phyloP scores from a whole-genome alignment of 2,888 invertebrate species.

The Ditula angustiorana region DNA sequence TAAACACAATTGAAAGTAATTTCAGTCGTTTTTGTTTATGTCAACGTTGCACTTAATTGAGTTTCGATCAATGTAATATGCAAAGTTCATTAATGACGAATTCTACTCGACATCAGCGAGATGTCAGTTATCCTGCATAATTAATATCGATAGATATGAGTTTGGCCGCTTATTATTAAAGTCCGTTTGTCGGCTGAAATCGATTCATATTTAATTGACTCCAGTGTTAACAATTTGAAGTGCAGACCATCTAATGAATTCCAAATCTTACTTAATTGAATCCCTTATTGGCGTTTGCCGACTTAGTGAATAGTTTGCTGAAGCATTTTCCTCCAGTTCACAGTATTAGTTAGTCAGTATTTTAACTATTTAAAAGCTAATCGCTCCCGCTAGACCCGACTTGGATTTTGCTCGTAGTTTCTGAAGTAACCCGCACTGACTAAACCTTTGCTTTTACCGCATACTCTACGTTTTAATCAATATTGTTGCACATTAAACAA shows the following conservation, averaged over 20 bases:
- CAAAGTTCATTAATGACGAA: not conserved
- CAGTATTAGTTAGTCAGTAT: conserved; percentile 34
- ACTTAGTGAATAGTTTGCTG: conserved; percentile 35
- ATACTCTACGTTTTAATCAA: not conserved
- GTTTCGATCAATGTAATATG: not conserved
- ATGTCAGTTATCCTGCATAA: not conserved
- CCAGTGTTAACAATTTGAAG: conserved; percentile 14
- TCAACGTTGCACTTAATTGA: not conserved
- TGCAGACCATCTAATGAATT: conserved; percentile 25
- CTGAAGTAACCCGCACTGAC: conserved; percentile 1
- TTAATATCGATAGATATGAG: not conserved
- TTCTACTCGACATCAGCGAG: not conserved
- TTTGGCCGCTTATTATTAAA: not conserved
- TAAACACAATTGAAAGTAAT: not conserved
- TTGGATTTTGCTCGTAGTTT: conserved; percentile 26
- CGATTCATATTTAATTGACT: conserved; percentile 8
- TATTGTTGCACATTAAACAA: no score
- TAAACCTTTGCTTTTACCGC: not conserved
- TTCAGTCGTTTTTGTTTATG: not conserved
- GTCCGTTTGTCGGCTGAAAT: not conserved
- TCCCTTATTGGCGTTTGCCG: conserved; percentile 36
- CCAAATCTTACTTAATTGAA: conserved; percentile 34
- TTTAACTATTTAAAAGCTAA: conserved; percentile 39
- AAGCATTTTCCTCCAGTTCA: conserved; percentile 22
- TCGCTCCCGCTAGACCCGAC: conserved; percentile 32